phyloP scores from a whole-genome alignment of 2,113 vertebrate genomes.

The Phasianus colchicus region DNA sequence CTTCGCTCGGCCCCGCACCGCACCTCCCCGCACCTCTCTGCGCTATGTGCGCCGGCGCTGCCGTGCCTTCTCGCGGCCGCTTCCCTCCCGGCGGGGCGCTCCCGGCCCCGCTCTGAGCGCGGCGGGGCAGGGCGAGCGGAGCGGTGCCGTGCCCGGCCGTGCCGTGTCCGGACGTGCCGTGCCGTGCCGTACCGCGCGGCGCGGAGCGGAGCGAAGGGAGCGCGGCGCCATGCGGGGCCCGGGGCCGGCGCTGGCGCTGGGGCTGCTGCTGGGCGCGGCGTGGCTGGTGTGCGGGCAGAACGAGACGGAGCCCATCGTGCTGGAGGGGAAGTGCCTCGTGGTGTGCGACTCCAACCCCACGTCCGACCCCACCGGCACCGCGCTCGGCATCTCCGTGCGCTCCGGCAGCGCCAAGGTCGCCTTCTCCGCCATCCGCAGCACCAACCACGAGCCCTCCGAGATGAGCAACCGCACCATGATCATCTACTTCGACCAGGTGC shows the following conservation, averaged over 20 bases:
- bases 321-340: conserved; percentile 96
- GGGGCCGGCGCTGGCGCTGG: conserved; percentile 41
- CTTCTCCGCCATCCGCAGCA: conserved; percentile 96
- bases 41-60: conserved; percentile 79
- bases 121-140: conserved; percentile 61
- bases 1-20: too few relatives aligned
- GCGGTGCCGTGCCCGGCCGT: not conserved
- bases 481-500: conserved; percentile 95
- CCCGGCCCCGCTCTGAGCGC: conserved; percentile 31
- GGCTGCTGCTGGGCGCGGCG: conserved; percentile 81
- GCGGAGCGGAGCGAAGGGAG: conserved; percentile 36
- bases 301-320: conserved; percentile 94
- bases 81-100: conserved; percentile 66
- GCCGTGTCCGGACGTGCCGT: too few relatives aligned
- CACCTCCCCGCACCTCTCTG: too few relatives aligned
- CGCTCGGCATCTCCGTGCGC: conserved; percentile 95
- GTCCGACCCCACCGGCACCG: conserved; percentile 92
- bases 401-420: conserved; percentile 94
- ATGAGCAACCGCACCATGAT: conserved; percentile 99
- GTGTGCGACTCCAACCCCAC: conserved; percentile 97
- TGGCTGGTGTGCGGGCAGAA: conserved; percentile 89
- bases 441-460: conserved; percentile 98
- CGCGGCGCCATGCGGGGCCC: conserved; percentile 47
- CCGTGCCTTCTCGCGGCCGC: conserved; percentile 76
- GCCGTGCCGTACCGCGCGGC: too few relatives aligned